Conservation (phyloP, 2,797 vertebrate genomes). For the Eulemur albifrons region DNA sequence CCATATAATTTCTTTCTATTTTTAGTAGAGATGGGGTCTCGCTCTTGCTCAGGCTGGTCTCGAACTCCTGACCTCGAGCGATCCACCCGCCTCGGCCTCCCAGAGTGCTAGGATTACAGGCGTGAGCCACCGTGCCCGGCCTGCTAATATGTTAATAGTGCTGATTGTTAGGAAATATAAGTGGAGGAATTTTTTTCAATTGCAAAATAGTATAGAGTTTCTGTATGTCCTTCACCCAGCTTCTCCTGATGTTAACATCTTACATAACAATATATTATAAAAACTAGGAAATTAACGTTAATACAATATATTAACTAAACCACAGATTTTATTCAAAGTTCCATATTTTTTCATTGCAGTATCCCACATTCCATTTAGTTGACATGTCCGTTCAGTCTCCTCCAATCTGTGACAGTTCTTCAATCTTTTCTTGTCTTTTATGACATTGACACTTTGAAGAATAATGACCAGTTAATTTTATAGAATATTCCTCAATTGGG, state of each 20-base stretch:
- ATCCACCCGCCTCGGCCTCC: too few species aligned
- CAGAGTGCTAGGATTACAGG: too few species aligned
- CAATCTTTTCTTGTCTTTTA: neutral
- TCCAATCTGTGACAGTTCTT: neutral
- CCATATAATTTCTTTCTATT: too few species aligned
- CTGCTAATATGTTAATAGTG: too few species aligned
- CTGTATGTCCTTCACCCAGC: neutral
- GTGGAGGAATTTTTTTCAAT: neutral
- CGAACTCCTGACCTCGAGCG: too few species aligned
- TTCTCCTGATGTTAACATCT: neutral
- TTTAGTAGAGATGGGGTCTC: too few species aligned
- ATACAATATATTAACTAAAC: neutral
- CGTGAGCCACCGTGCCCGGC: too few species aligned
- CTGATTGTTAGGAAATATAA: neutral
- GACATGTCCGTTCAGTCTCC: neutral
- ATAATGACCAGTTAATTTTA: neutral
- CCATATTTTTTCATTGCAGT: neutral
- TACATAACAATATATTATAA: slow-evolving; percentile 34
- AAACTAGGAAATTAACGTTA: slow-evolving; percentile 25
- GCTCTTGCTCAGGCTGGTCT: too few species aligned
- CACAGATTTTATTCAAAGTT: neutral
- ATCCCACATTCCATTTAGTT: neutral
- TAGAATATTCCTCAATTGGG: neutral
- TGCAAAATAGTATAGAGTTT: neutral
- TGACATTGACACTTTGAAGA: slow-evolving; percentile 35